Evolutionary conservation across 2,113 vertebrate species (phyloP), one percentile per base, ranked within the genome.

Genomic region (Leucoraja erinaceus): DNA sequence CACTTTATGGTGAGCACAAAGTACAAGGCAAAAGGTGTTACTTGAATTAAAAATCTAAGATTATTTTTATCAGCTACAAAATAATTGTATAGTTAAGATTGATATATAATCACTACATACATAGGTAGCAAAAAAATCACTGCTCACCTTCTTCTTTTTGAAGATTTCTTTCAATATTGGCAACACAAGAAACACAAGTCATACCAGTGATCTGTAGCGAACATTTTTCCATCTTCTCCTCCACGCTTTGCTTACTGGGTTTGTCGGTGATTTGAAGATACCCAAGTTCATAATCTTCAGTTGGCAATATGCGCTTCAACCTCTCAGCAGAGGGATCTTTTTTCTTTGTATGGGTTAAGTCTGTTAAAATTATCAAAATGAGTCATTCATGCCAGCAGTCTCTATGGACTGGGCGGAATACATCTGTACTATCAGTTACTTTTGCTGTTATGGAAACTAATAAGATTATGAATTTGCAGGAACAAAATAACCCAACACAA

Each of bases 181-280:
- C 97, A 77, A 99, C 98, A 93, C 99, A 99, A 0, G 99, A 99
- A 0, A 98, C 96, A 54, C 99, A 99, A 70, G 97, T 99, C 99
- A 99, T 99, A 93, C 98, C 98, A 9, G 94, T 96, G 90, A 99
- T 95, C 59, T 96, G 94, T 16, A 99, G 79, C 92, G 98, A 97
- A 94, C 98, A 99, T 93, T 97, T 99, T 66, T 97, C 94, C 0
- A 0, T 83, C 56, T 68, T 0, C 31, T 93, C 93, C 28, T 93
- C 90, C 33, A 78, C 75, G 0, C 7, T 31, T 2, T 54, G n/a
- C 63, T 6, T n/a, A 59, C 77, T 59, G 0, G 68, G 61, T 61
- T 75, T 38, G 56, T 31, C 76, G 2, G 31, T 93, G 63, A 68
- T 59, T 2, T 93, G 93, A 1, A 28, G n/a, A 84, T 93, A 8